Conservation (phyloP, 92 coral and sea anemone species). For the Blastomussa wellsi region DNA sequence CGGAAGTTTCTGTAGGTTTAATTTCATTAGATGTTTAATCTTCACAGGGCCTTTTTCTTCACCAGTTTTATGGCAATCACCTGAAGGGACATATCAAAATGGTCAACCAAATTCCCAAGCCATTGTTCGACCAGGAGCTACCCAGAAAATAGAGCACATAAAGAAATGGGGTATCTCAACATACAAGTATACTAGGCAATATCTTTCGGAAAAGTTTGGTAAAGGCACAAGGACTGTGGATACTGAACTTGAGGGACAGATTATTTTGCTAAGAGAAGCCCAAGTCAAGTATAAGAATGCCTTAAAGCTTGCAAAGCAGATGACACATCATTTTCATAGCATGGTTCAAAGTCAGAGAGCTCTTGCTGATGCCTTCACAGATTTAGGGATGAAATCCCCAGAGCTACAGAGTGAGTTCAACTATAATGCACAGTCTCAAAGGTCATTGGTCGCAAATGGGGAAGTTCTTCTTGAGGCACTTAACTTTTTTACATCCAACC, state of each 20-base stretch:
- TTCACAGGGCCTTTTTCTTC: constrained; percentile 28
- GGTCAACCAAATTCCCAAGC: constrained; percentile 49
- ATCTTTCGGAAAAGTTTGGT: constrained; percentile 94
- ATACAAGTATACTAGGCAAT: constrained; percentile 93
- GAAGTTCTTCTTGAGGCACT: constrained; percentile 95
- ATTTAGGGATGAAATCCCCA: constrained; percentile 96
- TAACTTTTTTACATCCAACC: constrained; percentile 84
- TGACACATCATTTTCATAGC: constrained; percentile 82
- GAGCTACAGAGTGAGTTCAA: constrained; percentile 95
- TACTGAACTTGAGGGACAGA: constrained; percentile 91
- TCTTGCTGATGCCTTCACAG: constrained; percentile 87
- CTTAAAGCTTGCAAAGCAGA: constrained; percentile 84
- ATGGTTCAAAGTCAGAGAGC: constrained; percentile 87
- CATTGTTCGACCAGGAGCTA: constrained; percentile 72
- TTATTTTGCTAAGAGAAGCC: constrained; percentile 84
- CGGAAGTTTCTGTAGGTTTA: too few species aligned
- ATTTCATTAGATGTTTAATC: too few species aligned
- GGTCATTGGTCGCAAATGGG: constrained; percentile 89
- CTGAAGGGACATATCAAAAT: constrained; percentile 42
- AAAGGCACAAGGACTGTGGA: constrained; percentile 97
- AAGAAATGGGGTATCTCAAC: constrained; percentile 99
- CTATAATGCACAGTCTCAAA: constrained; percentile 91
- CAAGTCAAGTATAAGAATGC: constrained; percentile 80
- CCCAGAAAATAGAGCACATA: constrained; percentile 82
- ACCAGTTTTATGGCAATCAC: constrained; percentile 31